Evolutionary conservation across 2,797 vertebrate genomes (phyloP).

Genomic region (Darevskia mixta): DNA sequence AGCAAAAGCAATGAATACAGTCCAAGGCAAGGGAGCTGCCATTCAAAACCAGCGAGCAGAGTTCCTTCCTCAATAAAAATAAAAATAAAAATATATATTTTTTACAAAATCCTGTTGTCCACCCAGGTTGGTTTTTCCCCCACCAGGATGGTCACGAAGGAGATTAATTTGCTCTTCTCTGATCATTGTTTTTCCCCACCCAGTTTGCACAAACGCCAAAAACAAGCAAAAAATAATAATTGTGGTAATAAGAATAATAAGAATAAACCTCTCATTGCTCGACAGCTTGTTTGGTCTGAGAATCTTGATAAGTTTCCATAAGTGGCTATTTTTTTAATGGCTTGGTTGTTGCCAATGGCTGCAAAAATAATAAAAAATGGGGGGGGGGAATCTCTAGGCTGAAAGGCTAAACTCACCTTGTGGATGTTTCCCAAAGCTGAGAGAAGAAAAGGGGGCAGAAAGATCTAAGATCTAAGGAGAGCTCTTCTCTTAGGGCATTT

Average conservation of each 20-base stretch:
- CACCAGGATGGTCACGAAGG: accelerated
- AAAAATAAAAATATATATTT: neutral
- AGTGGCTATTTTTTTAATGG: neutral
- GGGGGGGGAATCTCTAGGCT: neutral
- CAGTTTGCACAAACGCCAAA: neutral
- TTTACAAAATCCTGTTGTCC: neutral
- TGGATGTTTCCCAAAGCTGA: constrained; percentile 33
- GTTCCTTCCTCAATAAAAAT: neutral
- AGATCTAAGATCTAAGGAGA: constrained; percentile 27
- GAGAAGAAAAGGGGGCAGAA: constrained; percentile 20
- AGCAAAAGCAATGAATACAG: neutral
- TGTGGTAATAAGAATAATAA: neutral
- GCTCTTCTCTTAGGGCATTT: constrained; percentile 49
- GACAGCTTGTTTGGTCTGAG: neutral
- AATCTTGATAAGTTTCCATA: constrained; percentile 9
- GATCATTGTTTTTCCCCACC: neutral
- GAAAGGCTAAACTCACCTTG: constrained; percentile 57
- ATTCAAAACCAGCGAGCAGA: neutral
- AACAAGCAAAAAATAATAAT: neutral
- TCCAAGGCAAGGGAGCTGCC: neutral
- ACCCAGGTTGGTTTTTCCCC: neutral
- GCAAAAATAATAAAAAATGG: neutral
- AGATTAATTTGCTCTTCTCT: neutral
- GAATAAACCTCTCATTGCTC: constrained; percentile 6
- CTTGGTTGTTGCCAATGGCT: neutral